Conservation (phyloP, 1,140 invertebrate genomes). For the Danaus plexippus region DNA sequence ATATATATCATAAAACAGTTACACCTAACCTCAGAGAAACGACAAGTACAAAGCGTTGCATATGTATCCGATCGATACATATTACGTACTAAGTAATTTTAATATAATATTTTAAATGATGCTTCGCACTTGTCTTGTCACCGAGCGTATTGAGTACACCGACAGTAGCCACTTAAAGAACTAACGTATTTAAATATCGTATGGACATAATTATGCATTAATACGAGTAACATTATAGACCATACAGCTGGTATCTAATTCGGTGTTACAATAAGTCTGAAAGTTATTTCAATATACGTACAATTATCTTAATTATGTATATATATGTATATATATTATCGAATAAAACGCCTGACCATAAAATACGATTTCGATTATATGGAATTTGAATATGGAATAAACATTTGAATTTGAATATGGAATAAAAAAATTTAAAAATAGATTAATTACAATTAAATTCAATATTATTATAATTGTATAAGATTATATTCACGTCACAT, state of each 20-base stretch:
- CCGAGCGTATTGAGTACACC: no score
- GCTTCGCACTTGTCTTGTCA: no score
- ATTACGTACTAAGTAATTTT: no score
- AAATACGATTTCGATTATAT: slow-evolving; percentile 8
- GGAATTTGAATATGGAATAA: no score
- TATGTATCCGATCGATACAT: no score
- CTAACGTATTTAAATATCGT: slow-evolving; percentile 6
- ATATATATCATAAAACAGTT: slow-evolving; percentile 4
- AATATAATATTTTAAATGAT: no score
- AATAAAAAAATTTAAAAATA: not conserved
- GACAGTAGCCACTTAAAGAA: no score
- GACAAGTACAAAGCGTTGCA: no score
- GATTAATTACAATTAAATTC: slow-evolving; percentile 8
- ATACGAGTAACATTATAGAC: slow-evolving; percentile 13
- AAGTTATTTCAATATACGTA: slow-evolving; percentile 9
- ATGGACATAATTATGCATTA: slow-evolving; percentile 14
- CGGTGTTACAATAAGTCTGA: slow-evolving; percentile 14
- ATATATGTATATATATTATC: slow-evolving; percentile 8
- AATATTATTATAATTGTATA: slow-evolving; percentile 7
- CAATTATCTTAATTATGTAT: slow-evolving; percentile 15
- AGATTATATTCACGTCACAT: slow-evolving; percentile 4
- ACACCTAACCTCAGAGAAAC: no score
- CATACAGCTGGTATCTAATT: slow-evolving; percentile 14
- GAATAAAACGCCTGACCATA: slow-evolving; percentile 15
- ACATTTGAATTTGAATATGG: not conserved